Evolutionary conservation across 1,140 invertebrate species (phyloP).

Genomic region (Rhyzopertha dominica): DNA sequence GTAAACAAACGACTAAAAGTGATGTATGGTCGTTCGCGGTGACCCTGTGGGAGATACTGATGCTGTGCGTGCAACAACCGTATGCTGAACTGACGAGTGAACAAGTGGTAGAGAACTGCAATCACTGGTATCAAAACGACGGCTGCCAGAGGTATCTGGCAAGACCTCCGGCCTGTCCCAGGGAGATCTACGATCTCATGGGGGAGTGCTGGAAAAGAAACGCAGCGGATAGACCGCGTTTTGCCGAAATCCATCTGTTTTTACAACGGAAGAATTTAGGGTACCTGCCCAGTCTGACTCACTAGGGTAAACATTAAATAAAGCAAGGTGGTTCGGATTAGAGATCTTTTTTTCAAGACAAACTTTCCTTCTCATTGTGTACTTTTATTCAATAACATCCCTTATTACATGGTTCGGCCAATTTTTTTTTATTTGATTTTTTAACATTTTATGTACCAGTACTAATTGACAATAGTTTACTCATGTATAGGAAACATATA

Average conservation of each 20-base stretch:
- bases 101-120: conserved; percentile 70
- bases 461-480: conserved; percentile 10
- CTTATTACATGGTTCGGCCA: background rate
- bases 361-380: background rate
- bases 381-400: conserved; percentile 12
- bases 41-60: conserved; percentile 75
- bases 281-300: conserved; percentile 55
- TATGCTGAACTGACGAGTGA: conserved; percentile 69
- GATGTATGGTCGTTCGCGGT: conserved; percentile 79
- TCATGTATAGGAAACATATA: too few relatives aligned
- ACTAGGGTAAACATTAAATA: too few relatives aligned
- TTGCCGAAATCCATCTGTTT: conserved; percentile 87
- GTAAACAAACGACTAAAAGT: conserved; percentile 63
- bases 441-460: conserved; percentile 14
- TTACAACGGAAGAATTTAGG: conserved; percentile 86
- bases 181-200: conserved; percentile 91
- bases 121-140: conserved; percentile 57
- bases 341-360: background rate
- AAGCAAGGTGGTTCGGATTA: conserved; percentile 6
- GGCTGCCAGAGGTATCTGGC: conserved; percentile 60
- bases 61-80: conserved; percentile 64
- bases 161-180: conserved; percentile 76
- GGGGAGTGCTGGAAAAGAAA: conserved; percentile 89
- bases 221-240: conserved; percentile 77
- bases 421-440: background rate